These are phyloP conservation scores for Scaptomyza parva DNA, from an alignment of 2,888 invertebrate genomes.

Conservation along the genomic window DNA sequence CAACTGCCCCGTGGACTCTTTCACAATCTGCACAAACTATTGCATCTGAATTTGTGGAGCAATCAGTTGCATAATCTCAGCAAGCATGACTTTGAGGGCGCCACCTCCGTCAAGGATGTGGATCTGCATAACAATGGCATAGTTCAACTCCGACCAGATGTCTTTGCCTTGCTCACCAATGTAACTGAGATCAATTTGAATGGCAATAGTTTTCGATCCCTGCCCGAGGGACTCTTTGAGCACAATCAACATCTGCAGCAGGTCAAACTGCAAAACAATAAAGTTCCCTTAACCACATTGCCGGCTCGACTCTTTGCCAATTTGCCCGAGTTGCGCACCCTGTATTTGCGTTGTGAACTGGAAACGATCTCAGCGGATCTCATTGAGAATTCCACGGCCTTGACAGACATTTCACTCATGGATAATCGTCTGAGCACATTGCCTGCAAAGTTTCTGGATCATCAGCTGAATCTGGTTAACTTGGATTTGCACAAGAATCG, in stretches of 20 bases:
- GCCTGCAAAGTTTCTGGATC: slow-evolving; percentile 87
- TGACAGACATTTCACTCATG: slow-evolving; percentile 88
- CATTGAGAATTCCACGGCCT: slow-evolving; percentile 87
- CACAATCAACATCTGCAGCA: slow-evolving; percentile 86
- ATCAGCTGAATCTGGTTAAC: slow-evolving; percentile 87
- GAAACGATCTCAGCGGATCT: slow-evolving; percentile 87
- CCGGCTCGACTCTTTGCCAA: slow-evolving; percentile 87
- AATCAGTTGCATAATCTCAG: slow-evolving; percentile 89
- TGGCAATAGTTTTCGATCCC: slow-evolving; percentile 88
- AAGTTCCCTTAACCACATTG: slow-evolving; percentile 86
- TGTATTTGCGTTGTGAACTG: slow-evolving; percentile 87
- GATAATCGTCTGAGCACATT: slow-evolving; percentile 87
- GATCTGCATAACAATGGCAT: slow-evolving; percentile 90
- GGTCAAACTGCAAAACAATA: slow-evolving; percentile 87
- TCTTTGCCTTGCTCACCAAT: slow-evolving; percentile 88
- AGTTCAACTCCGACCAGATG: slow-evolving; percentile 87
- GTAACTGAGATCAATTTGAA: slow-evolving; percentile 88
- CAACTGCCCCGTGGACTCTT: slow-evolving; percentile 88
- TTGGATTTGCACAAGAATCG: slow-evolving; percentile 89
- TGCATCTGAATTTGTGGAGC: slow-evolving; percentile 88
- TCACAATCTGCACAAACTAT: slow-evolving; percentile 87
- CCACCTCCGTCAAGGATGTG: slow-evolving; percentile 87
- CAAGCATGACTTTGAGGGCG: slow-evolving; percentile 87
- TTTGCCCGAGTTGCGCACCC: slow-evolving; percentile 86
- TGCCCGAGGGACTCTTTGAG: slow-evolving; percentile 87